Evolutionary conservation across 2,888 invertebrate genomes (phyloP), one percentile per base, ranked within the genome.

Genomic region (Zootermopsis nevadensis): DNA sequence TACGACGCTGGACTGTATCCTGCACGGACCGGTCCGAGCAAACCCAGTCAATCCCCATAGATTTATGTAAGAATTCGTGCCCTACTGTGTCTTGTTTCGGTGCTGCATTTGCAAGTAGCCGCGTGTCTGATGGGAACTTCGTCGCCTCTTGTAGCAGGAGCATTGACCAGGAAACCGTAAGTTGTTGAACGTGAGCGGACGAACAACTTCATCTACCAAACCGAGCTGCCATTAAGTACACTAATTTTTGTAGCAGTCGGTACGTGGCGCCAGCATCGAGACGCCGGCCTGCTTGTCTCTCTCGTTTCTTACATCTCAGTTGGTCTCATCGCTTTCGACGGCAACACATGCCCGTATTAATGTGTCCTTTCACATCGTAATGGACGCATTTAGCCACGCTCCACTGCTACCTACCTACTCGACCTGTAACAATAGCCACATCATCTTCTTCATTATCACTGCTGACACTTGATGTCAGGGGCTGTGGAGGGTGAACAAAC

Each of bases 381-480:
- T 27, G 60, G 60, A 60, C n/a, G 60, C 27, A n/a, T 60, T 60
- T 60, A n/a, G 27, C 60, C 60, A 27, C 15, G 60, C 60, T 27
- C 60, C 60, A 60, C n/a, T 60, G 60, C 27, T 60, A 60, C 60
- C 27, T 60, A 60, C 60, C 60, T 60, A 60, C 60, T 60, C 60
- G 27, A 27, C 60, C 60, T 60, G 27, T 27, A 27, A 60, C 60
- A 60, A 60, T 60, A 12, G 60, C 27, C 60, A 60, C 60, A 10
- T 60, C 60, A n/a, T 60, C 60, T 60, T 60, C n/a, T 60, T 60
- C 60, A 60, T 60, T 60, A 60, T 60, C 60, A n/a, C 60, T 60
- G 60, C 27, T 60, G 27, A 27, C 60, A 60, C 27, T 60, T 60
- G 60, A 60, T n/a, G 60, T n/a, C 27, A n/a, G 2, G n/a, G 60